Base-by-base conservation (phyloP, 2,797 vertebrate genomes). In the Sebastes steindachneri region DNA sequence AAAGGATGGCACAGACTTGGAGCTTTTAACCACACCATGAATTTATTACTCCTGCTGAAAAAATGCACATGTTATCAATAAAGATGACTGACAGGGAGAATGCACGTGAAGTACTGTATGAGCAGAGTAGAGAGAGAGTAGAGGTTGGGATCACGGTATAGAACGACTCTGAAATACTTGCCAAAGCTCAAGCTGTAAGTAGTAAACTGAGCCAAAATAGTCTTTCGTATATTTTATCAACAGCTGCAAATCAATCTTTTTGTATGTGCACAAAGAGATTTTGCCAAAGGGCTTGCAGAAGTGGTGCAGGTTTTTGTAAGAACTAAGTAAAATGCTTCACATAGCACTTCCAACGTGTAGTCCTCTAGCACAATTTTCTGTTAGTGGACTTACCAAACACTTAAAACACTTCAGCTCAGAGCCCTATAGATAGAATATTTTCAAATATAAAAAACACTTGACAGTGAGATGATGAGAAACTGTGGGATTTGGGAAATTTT, bases 1-100 rank as follows among this genome's bases (percentile, higher is more conserved):
- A 51, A 54, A 80, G 8, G 10, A 68, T 53, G 25, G 48, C 9
- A 51, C 25, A 37, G 51, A 58, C 64, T 7, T n/a, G 37, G 15
- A 79, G 65, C 25, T 51, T 25, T 28, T 11, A 62, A 76, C 35
- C n/a, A 33, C 54, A 58, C 41, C n/a, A 12, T 53, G 35, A 28
- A 68, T 77, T 15, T 66, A 66, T 54, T 25, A 31, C 59, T 54
- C 4, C 28, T 14, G 53, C 60, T 59, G 37, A 58, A 80, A 62
- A 84, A 85, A 60, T 2, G 10, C 67, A 70, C 15, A 17, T 41
- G 57, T 67, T 62, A 76, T 77, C 62, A 72, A 70, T 88, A 62
- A 65, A 69, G 25, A 15, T 65, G 19, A 87, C 26, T 48, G 80
- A 72, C 45, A 75, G 55, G 45, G 21, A 77, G 28, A 73, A 69